Percentiles rank a stretch among this genome's conserved stretches.
phyloP scores from a whole-genome alignment of 2,888 invertebrate genomes.

The Liodrosophila aerea region DNA sequence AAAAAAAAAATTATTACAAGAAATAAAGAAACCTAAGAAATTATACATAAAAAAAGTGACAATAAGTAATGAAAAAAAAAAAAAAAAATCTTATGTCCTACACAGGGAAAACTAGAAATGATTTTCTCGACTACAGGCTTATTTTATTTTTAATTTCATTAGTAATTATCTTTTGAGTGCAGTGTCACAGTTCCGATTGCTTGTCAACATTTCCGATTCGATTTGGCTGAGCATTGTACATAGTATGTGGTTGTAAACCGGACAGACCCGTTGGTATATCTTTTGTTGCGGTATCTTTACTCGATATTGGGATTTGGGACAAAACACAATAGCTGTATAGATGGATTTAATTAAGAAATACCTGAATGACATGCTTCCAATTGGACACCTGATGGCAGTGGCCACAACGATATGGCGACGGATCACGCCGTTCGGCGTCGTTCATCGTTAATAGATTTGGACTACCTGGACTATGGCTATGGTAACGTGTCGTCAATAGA shows the following conservation, averaged over 20 bases:
- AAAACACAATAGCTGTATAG: constrained; percentile 57
- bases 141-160: no score
- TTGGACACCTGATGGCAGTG: constrained; percentile 92
- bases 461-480: constrained; percentile 70
- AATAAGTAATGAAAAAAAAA: no score
- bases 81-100: no score
- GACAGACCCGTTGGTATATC: not conserved
- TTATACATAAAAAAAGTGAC: no score
- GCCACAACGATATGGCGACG: constrained; percentile 88
- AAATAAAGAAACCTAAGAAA: no score
- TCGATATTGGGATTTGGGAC: constrained; percentile 51
- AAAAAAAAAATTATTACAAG: no score
- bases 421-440: constrained; percentile 83
- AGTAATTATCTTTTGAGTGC: not conserved
- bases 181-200: not conserved
- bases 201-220: constrained; percentile 7
- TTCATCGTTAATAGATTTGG: constrained; percentile 74
- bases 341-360: constrained; percentile 82
- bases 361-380: constrained; percentile 94
- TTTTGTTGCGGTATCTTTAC: constrained; percentile 16
- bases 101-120: no score
- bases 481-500: constrained; percentile 57
- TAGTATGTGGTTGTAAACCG: no score
- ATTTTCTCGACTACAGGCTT: no score
- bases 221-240: not conserved